Base-by-base conservation (phyloP, 2,113 vertebrate species). In the Paracanthobrama guichenoti region DNA sequence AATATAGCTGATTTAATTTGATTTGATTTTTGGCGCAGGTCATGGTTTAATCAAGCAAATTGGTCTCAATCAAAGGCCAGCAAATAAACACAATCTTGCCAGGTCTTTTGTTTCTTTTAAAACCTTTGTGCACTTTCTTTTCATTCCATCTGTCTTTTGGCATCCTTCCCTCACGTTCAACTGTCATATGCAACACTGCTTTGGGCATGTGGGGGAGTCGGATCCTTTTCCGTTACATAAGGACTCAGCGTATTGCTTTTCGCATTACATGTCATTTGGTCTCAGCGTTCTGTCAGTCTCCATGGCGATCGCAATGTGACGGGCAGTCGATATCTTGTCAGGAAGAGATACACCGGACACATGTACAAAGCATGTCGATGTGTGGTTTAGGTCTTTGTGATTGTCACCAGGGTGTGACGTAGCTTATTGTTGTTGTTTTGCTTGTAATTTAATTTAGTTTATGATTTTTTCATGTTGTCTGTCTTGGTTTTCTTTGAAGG, bases 291-390 rank as follows among this genome's bases (percentile, higher is more conserved):
- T 67, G 79, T 81, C 85, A 46, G 46, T 82, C 79, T 84, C 81
- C 83, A 80, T 87, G 72, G 85, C 72, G 82, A 87, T 81, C 64
- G n/a, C 35, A 79, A 20, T 73, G 82, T 74, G 75, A 83, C 90
- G 85, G 83, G 59, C n/a, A 20, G 13, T 59, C 24, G n/a, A 79
- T 84, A 84, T 71, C 22, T 79, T n/a, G 62, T 11, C 60, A 35
- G 13, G 66, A 82, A 28, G 48, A 71, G 22, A 81, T 55, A 55
- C 24, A 31, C 22, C 2, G 64, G 66, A 71, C 66, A 55, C 48
- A 39, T 82, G 64, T 71, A 57, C 14, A 69, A 57, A 57, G 4
- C 66, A n/a, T 14, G 62, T 53, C 26, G 12, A 20, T 64, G 26
- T 79, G 57, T 62, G 59, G 18, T 66, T 16, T 55, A 24, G 46